Conservation (phyloP, 2,888 invertebrate species). For the Drosophila cognata region DNA sequence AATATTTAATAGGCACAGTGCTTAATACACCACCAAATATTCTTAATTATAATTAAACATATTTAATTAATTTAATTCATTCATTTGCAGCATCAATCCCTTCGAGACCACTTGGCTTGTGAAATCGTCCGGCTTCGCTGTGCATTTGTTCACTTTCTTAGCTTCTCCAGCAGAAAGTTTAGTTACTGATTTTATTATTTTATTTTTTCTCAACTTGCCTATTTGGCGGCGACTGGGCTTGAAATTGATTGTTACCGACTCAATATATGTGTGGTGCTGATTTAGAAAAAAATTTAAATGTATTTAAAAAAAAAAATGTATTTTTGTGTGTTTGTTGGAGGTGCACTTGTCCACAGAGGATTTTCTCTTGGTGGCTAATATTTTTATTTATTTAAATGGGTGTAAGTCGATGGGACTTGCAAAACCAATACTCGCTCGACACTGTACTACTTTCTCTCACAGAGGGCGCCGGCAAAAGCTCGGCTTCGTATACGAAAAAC, state of each 20-base stretch:
- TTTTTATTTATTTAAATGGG: too few relatives aligned
- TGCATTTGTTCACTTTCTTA: not conserved
- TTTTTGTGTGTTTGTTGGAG: not conserved
- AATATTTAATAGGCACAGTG: too few relatives aligned
- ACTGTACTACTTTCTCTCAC: not conserved
- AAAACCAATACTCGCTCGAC: too few relatives aligned
- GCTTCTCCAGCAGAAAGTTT: not conserved
- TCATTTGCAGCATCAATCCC: not conserved
- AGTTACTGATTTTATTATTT: not conserved
- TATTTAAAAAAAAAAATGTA: too few relatives aligned
- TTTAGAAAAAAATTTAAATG: not conserved
- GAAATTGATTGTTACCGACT: not conserved
- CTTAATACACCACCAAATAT: too few relatives aligned
- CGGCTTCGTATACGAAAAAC: not conserved
- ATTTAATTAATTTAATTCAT: not conserved
- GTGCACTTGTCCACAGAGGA: too few relatives aligned
- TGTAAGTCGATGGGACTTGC: too few relatives aligned
- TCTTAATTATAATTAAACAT: too few relatives aligned
- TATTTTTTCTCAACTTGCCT: not conserved
- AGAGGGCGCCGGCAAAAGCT: not conserved
- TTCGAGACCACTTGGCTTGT: not conserved
- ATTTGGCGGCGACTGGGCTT: too few relatives aligned
- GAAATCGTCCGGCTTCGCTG: not conserved
- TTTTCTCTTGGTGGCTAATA: too few relatives aligned
- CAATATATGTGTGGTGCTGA: too few relatives aligned